Percentiles rank a stretch among this genome's conserved stretches.
These are phyloP conservation scores for Sisyra nigra DNA, from an alignment of 2,888 invertebrate species.

Conservation along the genomic window DNA sequence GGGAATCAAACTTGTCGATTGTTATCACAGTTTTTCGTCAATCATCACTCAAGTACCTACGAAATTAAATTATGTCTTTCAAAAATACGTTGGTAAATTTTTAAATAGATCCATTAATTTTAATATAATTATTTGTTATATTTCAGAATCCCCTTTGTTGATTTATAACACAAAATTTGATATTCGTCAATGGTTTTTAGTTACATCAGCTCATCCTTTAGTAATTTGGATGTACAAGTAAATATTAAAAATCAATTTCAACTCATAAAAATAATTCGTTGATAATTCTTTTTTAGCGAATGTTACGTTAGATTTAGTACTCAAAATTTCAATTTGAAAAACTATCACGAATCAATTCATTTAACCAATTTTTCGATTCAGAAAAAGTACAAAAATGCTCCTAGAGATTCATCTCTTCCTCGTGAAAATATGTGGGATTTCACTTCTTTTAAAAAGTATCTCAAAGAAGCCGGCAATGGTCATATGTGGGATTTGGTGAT, in stretches of 20 bases:
- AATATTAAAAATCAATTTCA: slow-evolving; percentile 11
- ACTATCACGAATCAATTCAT: slow-evolving; percentile 73
- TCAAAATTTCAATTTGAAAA: slow-evolving; percentile 58
- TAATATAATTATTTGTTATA: too few relatives aligned
- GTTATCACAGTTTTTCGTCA: slow-evolving; percentile 26
- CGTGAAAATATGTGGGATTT: slow-evolving; percentile 74
- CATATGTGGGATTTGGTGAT: slow-evolving; percentile 51
- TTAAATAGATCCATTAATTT: too few relatives aligned
- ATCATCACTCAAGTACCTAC: slow-evolving; percentile 34
- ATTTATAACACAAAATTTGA: slow-evolving; percentile 82
- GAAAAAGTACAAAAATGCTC: slow-evolving; percentile 44
- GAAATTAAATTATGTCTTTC: slow-evolving; percentile 56
- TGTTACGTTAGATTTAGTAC: slow-evolving; percentile 79
- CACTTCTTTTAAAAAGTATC: slow-evolving; percentile 48
- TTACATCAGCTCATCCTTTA: slow-evolving; percentile 59
- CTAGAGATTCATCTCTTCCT: slow-evolving; percentile 46
- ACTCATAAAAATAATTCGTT: neutral
- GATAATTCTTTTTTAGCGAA: slow-evolving; percentile 29
- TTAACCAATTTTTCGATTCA: slow-evolving; percentile 80
- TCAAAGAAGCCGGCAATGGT: slow-evolving; percentile 25
- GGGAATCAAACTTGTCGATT: slow-evolving; percentile 60
- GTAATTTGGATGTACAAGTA: slow-evolving; percentile 75
- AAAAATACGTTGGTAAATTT: slow-evolving; percentile 64
- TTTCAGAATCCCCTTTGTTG: slow-evolving; percentile 38
- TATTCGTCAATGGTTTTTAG: slow-evolving; percentile 77